Evolutionary conservation across 92 coral and sea anemone species (phyloP).

Genomic region (Diadumene lineata): DNA sequence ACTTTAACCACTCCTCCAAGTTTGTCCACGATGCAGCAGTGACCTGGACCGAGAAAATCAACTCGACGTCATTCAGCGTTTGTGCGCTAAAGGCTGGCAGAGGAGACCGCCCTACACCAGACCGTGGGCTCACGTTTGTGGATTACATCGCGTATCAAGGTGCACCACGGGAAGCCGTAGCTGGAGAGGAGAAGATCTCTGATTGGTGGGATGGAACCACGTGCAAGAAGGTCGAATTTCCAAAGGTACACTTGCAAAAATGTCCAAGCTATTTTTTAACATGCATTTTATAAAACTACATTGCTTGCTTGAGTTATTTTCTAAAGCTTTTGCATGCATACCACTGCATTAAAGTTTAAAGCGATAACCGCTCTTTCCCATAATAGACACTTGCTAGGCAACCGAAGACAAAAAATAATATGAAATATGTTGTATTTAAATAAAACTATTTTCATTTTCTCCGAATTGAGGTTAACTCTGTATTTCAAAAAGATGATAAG

Average conservation of each 20-base stretch:
- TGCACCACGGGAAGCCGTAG: slow-evolving; percentile 65
- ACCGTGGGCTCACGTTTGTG: slow-evolving; percentile 66
- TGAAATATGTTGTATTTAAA: no score
- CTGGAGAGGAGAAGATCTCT: slow-evolving; percentile 59
- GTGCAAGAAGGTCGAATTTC: slow-evolving; percentile 50
- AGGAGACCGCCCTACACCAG: slow-evolving; percentile 67
- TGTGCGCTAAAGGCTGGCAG: slow-evolving; percentile 79
- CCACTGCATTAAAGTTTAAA: no score
- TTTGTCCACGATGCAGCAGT: slow-evolving; percentile 78
- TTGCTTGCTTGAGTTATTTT: no score
- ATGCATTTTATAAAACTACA: no score
- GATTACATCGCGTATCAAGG: slow-evolving; percentile 76
- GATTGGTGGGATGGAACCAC: slow-evolving; percentile 88
- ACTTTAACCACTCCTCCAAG: slow-evolving; percentile 54
- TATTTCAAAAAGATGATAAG: no score
- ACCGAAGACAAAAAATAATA: no score
- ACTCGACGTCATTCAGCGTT: slow-evolving; percentile 47
- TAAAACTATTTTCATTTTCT: no score
- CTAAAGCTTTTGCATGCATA: no score
- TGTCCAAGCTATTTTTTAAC: no score
- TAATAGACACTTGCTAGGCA: no score
- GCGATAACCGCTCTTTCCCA: no score
- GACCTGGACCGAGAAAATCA: slow-evolving; percentile 69
- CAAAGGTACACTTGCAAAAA: slow-evolving; percentile 59
- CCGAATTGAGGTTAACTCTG: no score